These are phyloP conservation scores for Xiphorhynchus elegans DNA, from an alignment of 2,113 vertebrate species.

Conservation along the genomic window DNA sequence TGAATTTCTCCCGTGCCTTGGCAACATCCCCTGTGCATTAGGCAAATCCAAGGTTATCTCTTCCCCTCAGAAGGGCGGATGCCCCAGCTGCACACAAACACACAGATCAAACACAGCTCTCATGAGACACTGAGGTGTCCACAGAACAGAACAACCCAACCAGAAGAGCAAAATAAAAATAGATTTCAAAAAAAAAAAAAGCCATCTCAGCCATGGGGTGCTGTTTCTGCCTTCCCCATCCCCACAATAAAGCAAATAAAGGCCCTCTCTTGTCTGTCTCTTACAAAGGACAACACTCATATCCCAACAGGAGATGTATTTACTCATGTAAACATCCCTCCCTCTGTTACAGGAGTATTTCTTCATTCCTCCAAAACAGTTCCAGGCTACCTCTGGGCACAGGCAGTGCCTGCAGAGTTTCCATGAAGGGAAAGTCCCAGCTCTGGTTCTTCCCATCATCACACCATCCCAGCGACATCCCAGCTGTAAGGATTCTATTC, in stretches of 20 bases:
- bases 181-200: not conserved
- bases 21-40: rapidly evolving
- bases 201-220: not conserved
- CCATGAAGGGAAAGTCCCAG: not conserved
- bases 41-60: not conserved
- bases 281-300: not conserved
- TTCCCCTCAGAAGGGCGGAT: not conserved
- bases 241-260: not conserved
- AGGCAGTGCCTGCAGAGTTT: not conserved
- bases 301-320: not conserved
- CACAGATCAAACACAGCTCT: not conserved
- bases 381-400: not conserved
- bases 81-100: not conserved
- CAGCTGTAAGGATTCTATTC: not conserved
- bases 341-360: too few relatives aligned
- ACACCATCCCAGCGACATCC: not conserved
- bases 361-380: not conserved
- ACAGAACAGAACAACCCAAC: not conserved
- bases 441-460: not conserved
- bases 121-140: rapidly evolving
- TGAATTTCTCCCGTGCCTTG: not conserved
- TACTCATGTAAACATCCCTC: not conserved
- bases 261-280: rapidly evolving
- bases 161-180: not conserved
- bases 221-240: not conserved